A percentile compares a stretch with the other conserved stretches of the same genome.
phyloP scores from a whole-genome alignment of 2,888 invertebrate genomes.

The Rhodophaea formosa region DNA sequence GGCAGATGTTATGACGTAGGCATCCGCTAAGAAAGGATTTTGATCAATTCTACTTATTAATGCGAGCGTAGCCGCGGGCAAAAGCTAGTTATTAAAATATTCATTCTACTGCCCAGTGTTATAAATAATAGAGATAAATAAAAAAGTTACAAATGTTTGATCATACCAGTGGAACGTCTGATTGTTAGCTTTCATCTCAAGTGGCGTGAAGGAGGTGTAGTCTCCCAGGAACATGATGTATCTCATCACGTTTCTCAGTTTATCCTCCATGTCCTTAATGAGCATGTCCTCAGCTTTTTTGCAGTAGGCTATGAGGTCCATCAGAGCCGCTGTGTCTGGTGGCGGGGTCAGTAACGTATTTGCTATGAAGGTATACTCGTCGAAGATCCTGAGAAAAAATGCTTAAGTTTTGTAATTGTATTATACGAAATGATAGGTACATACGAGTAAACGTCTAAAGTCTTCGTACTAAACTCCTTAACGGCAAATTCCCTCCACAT shows the following conservation, averaged over 20 bases:
- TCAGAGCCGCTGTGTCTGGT: conserved; percentile 90
- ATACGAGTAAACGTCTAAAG: too few species aligned
- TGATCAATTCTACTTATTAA: too few species aligned
- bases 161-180: conserved; percentile 90
- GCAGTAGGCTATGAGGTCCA: conserved; percentile 90
- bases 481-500: too few species aligned
- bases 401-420: background rate
- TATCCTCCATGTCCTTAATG: conserved; percentile 87
- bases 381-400: conserved; percentile 83
- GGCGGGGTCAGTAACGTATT: conserved; percentile 90
- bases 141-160: background rate
- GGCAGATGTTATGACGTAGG: too few species aligned
- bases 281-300: conserved; percentile 86
- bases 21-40: too few species aligned
- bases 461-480: too few species aligned
- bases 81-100: too few species aligned
- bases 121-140: background rate
- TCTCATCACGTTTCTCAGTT: conserved; percentile 83
- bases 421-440: too few species aligned
- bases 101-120: too few species aligned
- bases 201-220: conserved; percentile 88
- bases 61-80: too few species aligned
- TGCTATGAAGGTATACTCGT: conserved; percentile 91
- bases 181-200: conserved; percentile 94
- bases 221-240: conserved; percentile 93